These are phyloP conservation scores for Apomyelois bistriatella DNA, from an alignment of 2,888 invertebrate species.

Conservation along the genomic window DNA sequence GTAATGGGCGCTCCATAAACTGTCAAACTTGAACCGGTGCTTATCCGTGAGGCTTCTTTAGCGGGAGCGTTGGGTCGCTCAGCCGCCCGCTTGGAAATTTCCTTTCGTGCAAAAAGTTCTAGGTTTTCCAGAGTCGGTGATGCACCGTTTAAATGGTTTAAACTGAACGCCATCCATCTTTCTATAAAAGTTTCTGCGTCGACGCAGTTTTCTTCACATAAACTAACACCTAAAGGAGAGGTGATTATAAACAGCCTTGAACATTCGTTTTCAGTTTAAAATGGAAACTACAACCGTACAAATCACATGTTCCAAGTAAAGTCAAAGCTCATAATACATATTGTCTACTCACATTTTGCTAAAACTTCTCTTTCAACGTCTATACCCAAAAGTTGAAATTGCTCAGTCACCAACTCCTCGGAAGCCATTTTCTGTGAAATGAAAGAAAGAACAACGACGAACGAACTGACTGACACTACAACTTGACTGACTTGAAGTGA, in stretches of 20 bases:
- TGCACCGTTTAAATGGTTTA: constrained; percentile 82
- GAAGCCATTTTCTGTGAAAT: constrained; percentile 75
- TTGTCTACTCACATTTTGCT: constrained; percentile 74
- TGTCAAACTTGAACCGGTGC: constrained; percentile 61
- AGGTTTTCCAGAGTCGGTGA: constrained; percentile 81
- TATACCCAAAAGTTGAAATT: constrained; percentile 82
- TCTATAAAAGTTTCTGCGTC: constrained; percentile 85
- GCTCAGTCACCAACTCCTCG: constrained; percentile 79
- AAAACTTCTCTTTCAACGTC: constrained; percentile 76
- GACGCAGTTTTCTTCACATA: constrained; percentile 82
- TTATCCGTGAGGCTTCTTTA: constrained; percentile 53
- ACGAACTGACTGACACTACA: constrained; percentile 16
- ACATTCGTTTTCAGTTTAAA: constrained; percentile 48
- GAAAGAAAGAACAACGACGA: constrained; percentile 37
- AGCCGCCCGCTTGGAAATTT: constrained; percentile 75
- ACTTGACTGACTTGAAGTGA: too few relatives aligned
- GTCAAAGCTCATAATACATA: constrained; percentile 12
- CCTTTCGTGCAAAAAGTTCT: constrained; percentile 82
- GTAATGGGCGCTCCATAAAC: constrained; percentile 55
- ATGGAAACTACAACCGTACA: constrained; percentile 15
- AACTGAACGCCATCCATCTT: constrained; percentile 88
- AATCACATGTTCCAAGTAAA: constrained; percentile 13
- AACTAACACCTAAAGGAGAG: constrained; percentile 75
- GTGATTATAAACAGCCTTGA: constrained; percentile 58
- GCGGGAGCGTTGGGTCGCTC: constrained; percentile 49